Conservation (phyloP, 2,888 invertebrate genomes). For the Noctua comes region DNA sequence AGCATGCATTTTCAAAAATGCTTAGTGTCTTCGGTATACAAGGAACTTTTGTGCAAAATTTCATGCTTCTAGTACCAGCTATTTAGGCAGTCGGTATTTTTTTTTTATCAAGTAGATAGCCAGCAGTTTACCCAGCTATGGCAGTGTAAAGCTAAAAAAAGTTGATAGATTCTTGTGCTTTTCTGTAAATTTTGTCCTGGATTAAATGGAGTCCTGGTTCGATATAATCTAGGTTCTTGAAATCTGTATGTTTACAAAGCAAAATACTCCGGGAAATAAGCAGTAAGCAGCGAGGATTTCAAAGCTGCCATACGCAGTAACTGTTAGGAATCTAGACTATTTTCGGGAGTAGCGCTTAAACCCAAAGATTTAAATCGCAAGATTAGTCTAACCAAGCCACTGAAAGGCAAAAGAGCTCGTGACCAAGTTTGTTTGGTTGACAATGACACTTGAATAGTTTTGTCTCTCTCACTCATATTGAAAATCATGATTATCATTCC, state of each 20-base stretch:
- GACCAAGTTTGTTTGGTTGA: neutral
- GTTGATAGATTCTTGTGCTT: neutral
- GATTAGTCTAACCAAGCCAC: neutral
- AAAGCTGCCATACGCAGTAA: slow-evolving; percentile 7
- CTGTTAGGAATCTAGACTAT: neutral
- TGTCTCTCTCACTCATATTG: neutral
- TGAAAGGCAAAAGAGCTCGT: neutral
- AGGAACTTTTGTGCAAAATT: neutral
- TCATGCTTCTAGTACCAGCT: neutral
- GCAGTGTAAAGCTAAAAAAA: neutral
- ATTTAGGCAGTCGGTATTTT: neutral
- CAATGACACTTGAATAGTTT: neutral
- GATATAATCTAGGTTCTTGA: neutral
- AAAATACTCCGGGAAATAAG: neutral
- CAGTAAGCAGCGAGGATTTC: neutral
- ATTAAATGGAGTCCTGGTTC: neutral
- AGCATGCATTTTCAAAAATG: neutral
- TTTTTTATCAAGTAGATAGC: neutral
- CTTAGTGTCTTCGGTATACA: neutral
- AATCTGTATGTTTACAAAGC: neutral
- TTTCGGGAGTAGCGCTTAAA: slow-evolving; percentile 1
- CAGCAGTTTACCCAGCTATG: neutral
- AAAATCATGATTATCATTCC: neutral
- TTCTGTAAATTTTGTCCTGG: neutral
- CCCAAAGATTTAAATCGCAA: neutral